Percentiles rank a stretch among this genome's conserved stretches.
These are phyloP conservation scores for Rhabditoides inermis DNA, from an alignment of 2,888 invertebrate genomes.

Conservation along the genomic window DNA sequence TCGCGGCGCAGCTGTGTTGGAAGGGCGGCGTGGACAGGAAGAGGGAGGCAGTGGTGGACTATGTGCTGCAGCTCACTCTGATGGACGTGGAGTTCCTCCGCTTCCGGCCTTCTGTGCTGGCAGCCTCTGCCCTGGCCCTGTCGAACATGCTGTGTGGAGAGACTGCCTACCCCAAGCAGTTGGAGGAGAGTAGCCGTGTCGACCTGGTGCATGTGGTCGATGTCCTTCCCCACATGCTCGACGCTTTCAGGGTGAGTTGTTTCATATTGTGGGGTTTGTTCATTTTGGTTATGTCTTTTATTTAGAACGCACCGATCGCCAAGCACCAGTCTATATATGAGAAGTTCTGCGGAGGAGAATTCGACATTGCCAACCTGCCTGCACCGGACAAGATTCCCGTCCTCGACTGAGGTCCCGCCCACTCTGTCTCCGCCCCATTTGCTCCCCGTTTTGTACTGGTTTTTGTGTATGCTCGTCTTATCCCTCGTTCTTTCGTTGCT, in stretches of 20 bases:
- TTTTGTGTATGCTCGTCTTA: no score
- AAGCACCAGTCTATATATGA: no score
- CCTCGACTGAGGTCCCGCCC: no score
- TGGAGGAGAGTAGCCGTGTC: conserved; percentile 24
- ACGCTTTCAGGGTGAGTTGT: neutral
- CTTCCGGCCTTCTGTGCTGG: conserved; percentile 53
- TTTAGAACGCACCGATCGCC: no score
- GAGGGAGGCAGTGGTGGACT: conserved; percentile 44
- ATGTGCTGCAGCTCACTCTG: conserved; percentile 54
- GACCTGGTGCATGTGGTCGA: neutral
- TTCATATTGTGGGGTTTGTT: neutral
- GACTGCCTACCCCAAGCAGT: conserved; percentile 46
- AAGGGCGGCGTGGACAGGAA: conserved; percentile 1
- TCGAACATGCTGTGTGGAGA: conserved; percentile 52
- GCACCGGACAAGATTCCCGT: no score
- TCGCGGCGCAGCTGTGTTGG: conserved; percentile 63
- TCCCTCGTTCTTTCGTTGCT: no score
- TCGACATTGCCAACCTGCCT: no score
- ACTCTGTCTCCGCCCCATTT: no score
- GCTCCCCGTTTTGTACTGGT: no score
- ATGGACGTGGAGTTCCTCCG: conserved; percentile 53
- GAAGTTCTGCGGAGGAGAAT: no score
- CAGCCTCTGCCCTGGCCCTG: conserved; percentile 54
- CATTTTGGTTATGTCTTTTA: no score
- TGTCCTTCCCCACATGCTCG: neutral